Evolutionary conservation across 2,113 vertebrate genomes (phyloP), one percentile per base, ranked within the genome.

Genomic region (Tetraodon nigroviridis): DNA sequence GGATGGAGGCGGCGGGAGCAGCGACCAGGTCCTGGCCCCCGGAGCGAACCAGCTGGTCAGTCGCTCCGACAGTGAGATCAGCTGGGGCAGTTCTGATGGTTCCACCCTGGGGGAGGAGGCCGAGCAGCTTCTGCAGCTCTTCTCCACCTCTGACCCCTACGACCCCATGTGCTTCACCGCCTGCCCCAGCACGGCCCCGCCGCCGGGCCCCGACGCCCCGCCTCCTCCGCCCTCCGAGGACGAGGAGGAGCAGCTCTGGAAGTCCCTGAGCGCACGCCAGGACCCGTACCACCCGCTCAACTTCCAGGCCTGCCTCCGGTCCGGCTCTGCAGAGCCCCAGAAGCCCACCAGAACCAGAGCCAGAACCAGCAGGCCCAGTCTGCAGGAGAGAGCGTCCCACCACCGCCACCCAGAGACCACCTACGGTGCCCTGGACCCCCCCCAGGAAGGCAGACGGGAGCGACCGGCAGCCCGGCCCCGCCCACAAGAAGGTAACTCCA

Each of bases 241-340:
- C 0, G 88, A 89, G 19, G 87, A 89, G 16, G 85, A 84, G 17
- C 69, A 76, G 20, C 74, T 89, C 32, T 92, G 90, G 90, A 79
- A 73, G 12, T 83, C 78, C 17, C 85, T 91, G 8, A 37, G 12
- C 7, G 32, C 32, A 1, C 32, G 12, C 32, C 32, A 11, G 2
- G 32, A 92, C 78, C 88, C 89, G 0, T 91, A 88, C 64, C 88
- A 92, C 75, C 91, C 90, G 0, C 67, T 91, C 24, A 89, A 90
- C 74, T 92, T 92, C 49, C 68, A 80, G 71, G 89, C 87, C 48
- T 72, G 74, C 41, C 72, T 86, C 13, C 78, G 73, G 50, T 88
- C 71, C 59, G 68, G 78, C 37, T 4, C 57, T 3, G 48, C 58
- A 12, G 32, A 37, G 19, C 45, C 17, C 21, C 11, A 37, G 21